These are phyloP conservation scores for Amorpha juglandis DNA, from an alignment of 2,888 invertebrate genomes.

Conservation along the genomic window DNA sequence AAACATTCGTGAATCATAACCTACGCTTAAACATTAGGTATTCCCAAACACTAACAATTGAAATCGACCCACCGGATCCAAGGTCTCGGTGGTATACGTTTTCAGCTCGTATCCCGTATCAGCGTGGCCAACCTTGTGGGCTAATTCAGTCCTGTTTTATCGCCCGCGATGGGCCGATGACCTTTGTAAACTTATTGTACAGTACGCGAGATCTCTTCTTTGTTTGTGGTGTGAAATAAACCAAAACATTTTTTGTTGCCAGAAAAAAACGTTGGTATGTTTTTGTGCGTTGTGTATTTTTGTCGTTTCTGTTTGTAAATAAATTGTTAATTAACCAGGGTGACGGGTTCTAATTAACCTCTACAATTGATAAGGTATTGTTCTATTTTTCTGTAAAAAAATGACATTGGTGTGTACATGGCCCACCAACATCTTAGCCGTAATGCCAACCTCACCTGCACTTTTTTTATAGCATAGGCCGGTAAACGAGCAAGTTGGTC, in stretches of 20 bases:
- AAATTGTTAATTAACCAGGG: not conserved
- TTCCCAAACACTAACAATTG: not conserved
- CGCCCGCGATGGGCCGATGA: slow-evolving; percentile 37
- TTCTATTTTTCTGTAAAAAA: too few relatives aligned
- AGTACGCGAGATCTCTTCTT: not conserved
- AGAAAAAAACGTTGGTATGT: not conserved
- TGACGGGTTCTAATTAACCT: too few relatives aligned
- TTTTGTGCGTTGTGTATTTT: not conserved
- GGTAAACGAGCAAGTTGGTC: too few relatives aligned
- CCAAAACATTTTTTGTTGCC: not conserved
- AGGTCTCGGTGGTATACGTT: not conserved
- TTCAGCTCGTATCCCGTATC: slow-evolving; percentile 16
- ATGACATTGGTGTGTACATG: too few relatives aligned
- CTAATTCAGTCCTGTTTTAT: slow-evolving; percentile 42
- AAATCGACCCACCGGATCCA: not conserved
- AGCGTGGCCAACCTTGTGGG: slow-evolving; percentile 36
- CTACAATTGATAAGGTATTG: too few relatives aligned
- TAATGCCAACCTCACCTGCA: too few relatives aligned
- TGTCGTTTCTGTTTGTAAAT: not conserved
- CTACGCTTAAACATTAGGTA: not conserved
- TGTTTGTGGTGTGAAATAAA: not conserved
- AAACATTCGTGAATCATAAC: not conserved
- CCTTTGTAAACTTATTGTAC: slow-evolving; percentile 30
- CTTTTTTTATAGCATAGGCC: too few relatives aligned
- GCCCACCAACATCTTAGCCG: too few relatives aligned